Evolutionary conservation across 2,797 vertebrate species (phyloP).

Genomic region (Schizothorax lantsangensis): DNA sequence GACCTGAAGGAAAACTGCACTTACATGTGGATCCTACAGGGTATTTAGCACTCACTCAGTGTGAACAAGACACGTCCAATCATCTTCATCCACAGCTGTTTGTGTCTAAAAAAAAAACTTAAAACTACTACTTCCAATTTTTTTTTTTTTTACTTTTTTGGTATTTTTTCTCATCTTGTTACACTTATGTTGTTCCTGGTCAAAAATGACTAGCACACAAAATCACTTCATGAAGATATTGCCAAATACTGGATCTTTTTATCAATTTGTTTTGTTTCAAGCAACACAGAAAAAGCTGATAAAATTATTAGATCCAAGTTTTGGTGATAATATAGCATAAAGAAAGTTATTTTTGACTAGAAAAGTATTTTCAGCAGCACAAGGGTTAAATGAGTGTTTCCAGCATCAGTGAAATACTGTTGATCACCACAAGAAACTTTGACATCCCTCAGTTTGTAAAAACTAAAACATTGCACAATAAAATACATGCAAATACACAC

Average conservation of each 20-base stretch:
- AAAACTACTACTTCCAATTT: too few relatives aligned
- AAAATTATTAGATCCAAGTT: background rate
- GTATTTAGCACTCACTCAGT: background rate
- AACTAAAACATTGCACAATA: background rate
- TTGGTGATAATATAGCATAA: background rate
- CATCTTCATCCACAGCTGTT: background rate
- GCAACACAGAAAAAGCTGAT: background rate
- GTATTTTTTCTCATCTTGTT: too few relatives aligned
- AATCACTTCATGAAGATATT: background rate
- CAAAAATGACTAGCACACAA: background rate
- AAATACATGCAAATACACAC: background rate
- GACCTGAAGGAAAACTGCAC: slow-evolving; percentile 82
- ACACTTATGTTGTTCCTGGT: too few relatives aligned
- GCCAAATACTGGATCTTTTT: background rate
- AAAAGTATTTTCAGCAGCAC: background rate
- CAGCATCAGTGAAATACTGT: background rate
- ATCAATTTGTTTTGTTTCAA: background rate
- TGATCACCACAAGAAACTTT: background rate
- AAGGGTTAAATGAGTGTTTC: background rate
- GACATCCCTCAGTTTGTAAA: background rate
- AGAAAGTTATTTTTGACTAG: background rate
- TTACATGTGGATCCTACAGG: slow-evolving; percentile 47
- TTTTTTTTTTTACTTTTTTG: too few relatives aligned
- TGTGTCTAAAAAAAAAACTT: too few relatives aligned
- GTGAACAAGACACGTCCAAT: background rate